phyloP scores from a whole-genome alignment of 2,888 invertebrate species.

The Lasioglossum figueresi region DNA sequence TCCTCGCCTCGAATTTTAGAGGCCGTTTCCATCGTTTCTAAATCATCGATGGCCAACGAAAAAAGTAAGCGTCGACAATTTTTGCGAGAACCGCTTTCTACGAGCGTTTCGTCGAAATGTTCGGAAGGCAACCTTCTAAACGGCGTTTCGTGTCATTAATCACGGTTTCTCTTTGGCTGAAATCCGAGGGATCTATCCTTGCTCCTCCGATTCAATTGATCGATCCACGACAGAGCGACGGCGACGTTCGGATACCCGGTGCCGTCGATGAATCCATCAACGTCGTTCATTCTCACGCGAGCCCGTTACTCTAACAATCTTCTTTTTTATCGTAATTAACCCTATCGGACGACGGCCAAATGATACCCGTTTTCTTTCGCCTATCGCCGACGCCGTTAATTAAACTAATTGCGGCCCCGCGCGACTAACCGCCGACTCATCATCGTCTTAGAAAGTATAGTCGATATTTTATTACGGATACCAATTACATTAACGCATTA shows the following conservation, averaged over 20 bases:
- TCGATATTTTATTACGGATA: conserved; percentile 38
- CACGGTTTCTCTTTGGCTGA: conserved; percentile 6
- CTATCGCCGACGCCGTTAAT: conserved; percentile 57
- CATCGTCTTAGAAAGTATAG: conserved; percentile 51
- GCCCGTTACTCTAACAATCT: conserved; percentile 20
- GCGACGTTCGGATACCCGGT: conserved; percentile 27
- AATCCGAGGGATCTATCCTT: conserved; percentile 6
- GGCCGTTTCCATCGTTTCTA: not conserved
- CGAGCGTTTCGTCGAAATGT: not conserved
- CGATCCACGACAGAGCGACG: conserved; percentile 32
- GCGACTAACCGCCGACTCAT: conserved; percentile 49
- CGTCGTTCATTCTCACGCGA: conserved; percentile 35
- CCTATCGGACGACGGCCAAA: conserved; percentile 41
- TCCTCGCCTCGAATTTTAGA: not conserved
- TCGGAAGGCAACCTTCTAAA: not conserved
- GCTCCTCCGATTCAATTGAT: conserved; percentile 53
- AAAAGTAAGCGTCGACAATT: not conserved
- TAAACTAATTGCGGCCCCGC: conserved; percentile 59
- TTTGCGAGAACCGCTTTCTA: not conserved
- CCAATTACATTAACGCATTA: conserved; percentile 61
- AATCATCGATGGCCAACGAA: not conserved
- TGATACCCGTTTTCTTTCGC: conserved; percentile 38
- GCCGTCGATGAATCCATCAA: conserved; percentile 52
- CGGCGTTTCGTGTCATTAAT: conserved; percentile 35
- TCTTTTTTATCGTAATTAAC: conserved; percentile 54